These are phyloP conservation scores for rabbit (Oryctolagus cuniculus) DNA, from an alignment of 2,113 vertebrate species.

Conservation along the genomic window mOryCun1.1 NC_091444.1:10024501-10025000, in stretches of 20 bases:
- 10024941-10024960: neutral
- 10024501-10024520: neutral
- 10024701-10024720: constrained; percentile 34
- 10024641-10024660: neutral
- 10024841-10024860: neutral
- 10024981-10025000: neutral
- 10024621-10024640: neutral
- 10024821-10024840: neutral
- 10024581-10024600: neutral
- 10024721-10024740: constrained; percentile 18
- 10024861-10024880: neutral
- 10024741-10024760: neutral
- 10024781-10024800: constrained; percentile 17
- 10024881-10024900: neutral
- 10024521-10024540: neutral
- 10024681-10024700: neutral
- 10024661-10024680: neutral
- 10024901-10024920: neutral
- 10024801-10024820: neutral
- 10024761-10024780: constrained; percentile 11
- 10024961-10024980: neutral
- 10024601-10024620: neutral
- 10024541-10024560: neutral
- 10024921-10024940: too few relatives aligned
- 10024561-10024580: neutral